These are phyloP conservation scores for Tetranychus piercei DNA, from an alignment of 2,888 invertebrate species.

Conservation along the genomic window DNA sequence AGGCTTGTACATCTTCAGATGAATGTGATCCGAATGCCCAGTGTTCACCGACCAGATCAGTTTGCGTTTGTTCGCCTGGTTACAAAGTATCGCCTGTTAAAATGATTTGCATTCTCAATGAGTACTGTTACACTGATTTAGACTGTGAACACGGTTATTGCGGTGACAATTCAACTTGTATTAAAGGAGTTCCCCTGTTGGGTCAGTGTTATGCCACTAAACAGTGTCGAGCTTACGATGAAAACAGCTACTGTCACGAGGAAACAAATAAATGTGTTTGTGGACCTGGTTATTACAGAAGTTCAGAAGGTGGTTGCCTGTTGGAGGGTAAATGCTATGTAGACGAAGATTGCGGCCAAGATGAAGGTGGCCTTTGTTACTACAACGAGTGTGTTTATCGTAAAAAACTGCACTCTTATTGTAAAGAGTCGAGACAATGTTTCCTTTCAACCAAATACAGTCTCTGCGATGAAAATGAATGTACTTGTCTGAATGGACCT, in stretches of 20 bases:
- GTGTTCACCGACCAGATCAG: background rate
- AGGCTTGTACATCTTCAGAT: background rate
- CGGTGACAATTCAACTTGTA: background rate
- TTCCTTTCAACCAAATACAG: background rate
- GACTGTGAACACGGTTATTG: conserved; percentile 3
- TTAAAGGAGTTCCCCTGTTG: background rate
- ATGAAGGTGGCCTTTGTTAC: background rate
- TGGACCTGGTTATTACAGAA: background rate
- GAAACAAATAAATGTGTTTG: background rate
- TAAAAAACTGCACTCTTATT: background rate
- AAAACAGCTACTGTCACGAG: background rate
- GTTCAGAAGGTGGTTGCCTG: background rate
- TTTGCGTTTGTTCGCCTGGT: background rate
- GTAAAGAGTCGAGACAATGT: background rate
- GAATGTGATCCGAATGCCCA: background rate
- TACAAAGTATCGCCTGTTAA: conserved; percentile 7
- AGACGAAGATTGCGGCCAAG: background rate
- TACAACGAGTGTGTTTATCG: background rate
- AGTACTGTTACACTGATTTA: background rate
- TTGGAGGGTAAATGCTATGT: background rate
- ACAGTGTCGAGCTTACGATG: background rate
- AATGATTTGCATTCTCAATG: background rate
- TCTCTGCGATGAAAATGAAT: background rate
- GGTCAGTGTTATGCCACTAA: background rate
- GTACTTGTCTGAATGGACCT: background rate